Base-by-base conservation (phyloP, 2,888 invertebrate genomes). In the Lasioglossum zephyrum region DNA sequence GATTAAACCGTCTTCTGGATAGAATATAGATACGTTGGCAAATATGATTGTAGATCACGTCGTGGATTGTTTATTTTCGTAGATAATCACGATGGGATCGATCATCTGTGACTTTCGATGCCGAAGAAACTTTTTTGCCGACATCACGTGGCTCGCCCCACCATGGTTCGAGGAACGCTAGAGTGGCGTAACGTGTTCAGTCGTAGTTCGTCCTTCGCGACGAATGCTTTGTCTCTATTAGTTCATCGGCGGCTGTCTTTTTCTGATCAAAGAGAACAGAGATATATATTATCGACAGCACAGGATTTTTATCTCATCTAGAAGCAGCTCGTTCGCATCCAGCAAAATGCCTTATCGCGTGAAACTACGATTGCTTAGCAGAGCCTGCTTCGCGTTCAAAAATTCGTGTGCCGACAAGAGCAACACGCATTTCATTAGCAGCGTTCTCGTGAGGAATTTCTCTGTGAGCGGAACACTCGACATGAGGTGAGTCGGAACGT, bases 401-500 rank as follows among this genome's bases (percentile, higher is more conserved):
- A 85, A 84, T 57, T 82, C 91, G 57, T 82, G 87, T 39, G 80
- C 73, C 72, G 90, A 89, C 76, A 79, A 84, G 81, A 57, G 31
- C 77, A 57, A 77, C 60, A 78, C 87, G 63, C 83, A 89, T 78
- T 89, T 92, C 74, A 79, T 89, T 39, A 77, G 87, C 36, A 79
- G 84, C 69, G 87, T 90, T 66, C 78, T 88, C 77, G 82, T 87
- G 73, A 90, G 94, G 70, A 90, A 92, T 84, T 94, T 94, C 86
- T 93, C 94, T 0, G 82, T 87, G 16, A 92, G 90, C 81, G 87
- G 87, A 53, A 47, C 92, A 66, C 87, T 91, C 80, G 89, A 93
- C 85, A 94, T 94, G 94, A 93, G 94, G 94, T 94, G 49, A 89
- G 90, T 77, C 13, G 9, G 57, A 72, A 13, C 49, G 36, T 16